Base-by-base conservation (phyloP, 2,888 invertebrate genomes). In the Drosophila tripunctata region DNA sequence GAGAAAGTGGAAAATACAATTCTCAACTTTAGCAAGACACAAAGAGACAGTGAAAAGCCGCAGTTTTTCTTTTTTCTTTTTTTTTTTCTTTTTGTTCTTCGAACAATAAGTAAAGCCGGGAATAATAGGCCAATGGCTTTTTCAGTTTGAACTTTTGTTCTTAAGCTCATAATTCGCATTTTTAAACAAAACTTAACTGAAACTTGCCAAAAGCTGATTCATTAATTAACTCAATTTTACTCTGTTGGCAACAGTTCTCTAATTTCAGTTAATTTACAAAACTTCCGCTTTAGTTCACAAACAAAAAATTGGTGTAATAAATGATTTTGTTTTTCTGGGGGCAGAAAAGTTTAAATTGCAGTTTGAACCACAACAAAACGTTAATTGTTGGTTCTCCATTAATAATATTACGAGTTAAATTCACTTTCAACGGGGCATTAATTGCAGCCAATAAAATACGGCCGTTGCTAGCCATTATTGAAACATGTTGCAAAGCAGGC, bases 401-500 rank as follows among this genome's bases (percentile, higher is more conserved):
- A 65, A 56, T 50, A 64, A 47, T 45, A 56, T 19, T 19, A 14
- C 7, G 30, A 47, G 24, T 22, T 15, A 10, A 24, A 12, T 14
- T 30, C 14, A 1, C 21, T 10, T 36, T 36, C 8, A 19, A 12
- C n/a, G n/a, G n/a, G n/a, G 6, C 17, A 10, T 35, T 19, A 44
- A 33, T 24, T 35, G 15, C 19, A 36, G 55, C 44, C 44, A 35
- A 61, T 73, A 67, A 64, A 73, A 58, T 17, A 40, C 38, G 50
- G 12, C 36, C 14, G 27, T 44, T 5, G 36, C 33, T 1, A 24
- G n/a, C 61, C 60, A 72, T 78, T 75, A 72, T 51, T 21, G 14
- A 57, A 75, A 78, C 76, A 56, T 73, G 73, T 60, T 58, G 31
- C 48, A 60, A 63, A n/a, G n/a, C n/a, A n/a, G n/a, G n/a, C n/a